Conservation (phyloP, 2,888 invertebrate species). For the Branchipolynoe longqiensis region DNA sequence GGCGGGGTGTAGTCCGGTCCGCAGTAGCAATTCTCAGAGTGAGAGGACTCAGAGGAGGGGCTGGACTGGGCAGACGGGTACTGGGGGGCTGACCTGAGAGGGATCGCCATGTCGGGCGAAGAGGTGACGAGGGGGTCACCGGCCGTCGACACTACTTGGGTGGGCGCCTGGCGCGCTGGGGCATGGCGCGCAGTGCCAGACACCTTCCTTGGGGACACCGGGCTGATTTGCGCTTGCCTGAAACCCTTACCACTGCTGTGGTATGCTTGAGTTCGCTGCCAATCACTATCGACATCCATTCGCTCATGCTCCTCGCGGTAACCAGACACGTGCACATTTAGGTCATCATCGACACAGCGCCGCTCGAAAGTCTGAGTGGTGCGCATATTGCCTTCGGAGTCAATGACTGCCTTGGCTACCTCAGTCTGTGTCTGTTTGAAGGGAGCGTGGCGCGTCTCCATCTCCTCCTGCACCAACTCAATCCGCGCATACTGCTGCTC, state of each 20-base stretch:
- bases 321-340: conserved; percentile 14
- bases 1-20: conserved; percentile 60
- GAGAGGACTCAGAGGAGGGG: conserved; percentile 64
- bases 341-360: conserved; percentile 23
- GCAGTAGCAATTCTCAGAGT: conserved; percentile 68
- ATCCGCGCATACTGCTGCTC: conserved; percentile 25
- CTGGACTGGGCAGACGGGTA: conserved; percentile 57
- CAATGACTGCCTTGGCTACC: conserved; percentile 27
- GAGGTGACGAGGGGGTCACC: too few relatives aligned
- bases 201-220: neutral
- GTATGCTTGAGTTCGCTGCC: conserved; percentile 11
- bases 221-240: neutral
- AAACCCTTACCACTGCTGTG: neutral
- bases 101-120: neutral
- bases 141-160: conserved; percentile 3
- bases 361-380: conserved; percentile 41
- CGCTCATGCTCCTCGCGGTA: conserved; percentile 40
- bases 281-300: conserved; percentile 57
- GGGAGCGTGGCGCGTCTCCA: conserved; percentile 10
- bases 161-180: neutral
- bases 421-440: conserved; percentile 53
- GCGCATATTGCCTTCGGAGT: conserved; percentile 54
- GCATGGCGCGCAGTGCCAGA: neutral
- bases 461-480: conserved; percentile 49
- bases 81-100: conserved; percentile 8